Evolutionary conservation across 2,888 invertebrate species (phyloP).

Genomic region (Drosophila histrio): DNA sequence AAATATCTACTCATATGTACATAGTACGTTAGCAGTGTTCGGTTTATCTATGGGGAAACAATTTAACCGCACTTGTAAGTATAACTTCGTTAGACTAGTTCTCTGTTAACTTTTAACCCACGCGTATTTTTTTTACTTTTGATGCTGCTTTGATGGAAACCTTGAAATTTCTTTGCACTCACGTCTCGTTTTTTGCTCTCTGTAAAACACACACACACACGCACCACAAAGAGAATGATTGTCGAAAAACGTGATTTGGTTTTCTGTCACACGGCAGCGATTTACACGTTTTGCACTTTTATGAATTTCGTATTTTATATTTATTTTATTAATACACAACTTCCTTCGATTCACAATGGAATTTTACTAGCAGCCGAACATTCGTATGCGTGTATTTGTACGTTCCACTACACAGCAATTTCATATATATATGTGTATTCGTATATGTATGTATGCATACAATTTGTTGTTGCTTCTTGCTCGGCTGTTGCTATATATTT

Average conservation of each 20-base stretch:
- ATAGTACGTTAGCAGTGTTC: neutral
- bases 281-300: conserved; percentile 66
- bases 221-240: conserved; percentile 32
- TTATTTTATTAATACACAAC: conserved; percentile 74
- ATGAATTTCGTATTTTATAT: conserved; percentile 41
- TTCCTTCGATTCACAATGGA: conserved; percentile 73
- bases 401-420: conserved; percentile 50
- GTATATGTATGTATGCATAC: conserved; percentile 44
- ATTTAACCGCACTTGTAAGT: conserved; percentile 38
- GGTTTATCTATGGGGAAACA: conserved; percentile 22
- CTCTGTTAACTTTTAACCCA: conserved; percentile 22
- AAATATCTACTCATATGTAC: conserved; percentile 1
- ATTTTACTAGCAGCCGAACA: conserved; percentile 70
- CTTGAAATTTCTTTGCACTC: conserved; percentile 66
- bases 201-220: conserved; percentile 3
- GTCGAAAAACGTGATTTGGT: conserved; percentile 71
- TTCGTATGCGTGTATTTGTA: conserved; percentile 32
- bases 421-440: conserved; percentile 20
- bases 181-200: conserved; percentile 45
- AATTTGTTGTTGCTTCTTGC: conserved; percentile 56
- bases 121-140: conserved; percentile 20
- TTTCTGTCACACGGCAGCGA: conserved; percentile 40
- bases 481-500: conserved; percentile 52
- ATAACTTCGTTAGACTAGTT: conserved; percentile 23
- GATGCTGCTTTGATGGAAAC: conserved; percentile 43